These are phyloP conservation scores for Cryptophagus acutangulus DNA, from an alignment of 2,888 invertebrate species.

Conservation along the genomic window DNA sequence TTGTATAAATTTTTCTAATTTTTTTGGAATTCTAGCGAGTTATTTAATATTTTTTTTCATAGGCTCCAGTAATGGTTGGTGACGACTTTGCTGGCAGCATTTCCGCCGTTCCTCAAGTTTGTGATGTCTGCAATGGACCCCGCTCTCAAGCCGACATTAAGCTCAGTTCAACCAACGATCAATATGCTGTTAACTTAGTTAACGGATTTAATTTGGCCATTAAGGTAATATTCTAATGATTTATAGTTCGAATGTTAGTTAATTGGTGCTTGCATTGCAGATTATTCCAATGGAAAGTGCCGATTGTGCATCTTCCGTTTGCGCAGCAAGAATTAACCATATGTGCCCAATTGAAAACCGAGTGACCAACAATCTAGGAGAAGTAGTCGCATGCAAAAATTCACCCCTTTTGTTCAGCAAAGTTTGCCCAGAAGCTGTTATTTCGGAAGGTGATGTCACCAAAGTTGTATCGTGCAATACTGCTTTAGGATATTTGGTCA, in stretches of 20 bases:
- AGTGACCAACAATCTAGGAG: constrained; percentile 19
- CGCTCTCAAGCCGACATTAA: constrained; percentile 46
- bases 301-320: constrained; percentile 23
- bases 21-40: too few relatives aligned
- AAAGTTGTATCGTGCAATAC: too few relatives aligned
- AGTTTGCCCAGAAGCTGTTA: constrained; percentile 47
- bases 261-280: constrained; percentile 7
- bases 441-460: constrained; percentile 46
- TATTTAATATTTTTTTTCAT: too few relatives aligned
- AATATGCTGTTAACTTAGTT: constrained; percentile 49
- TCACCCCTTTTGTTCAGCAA: constrained; percentile 42
- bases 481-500: constrained; percentile 25
- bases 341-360: constrained; percentile 26
- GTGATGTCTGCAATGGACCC: constrained; percentile 43
- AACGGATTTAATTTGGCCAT: constrained; percentile 49
- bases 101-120: constrained; percentile 43
- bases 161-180: constrained; percentile 42
- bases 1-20: too few relatives aligned
- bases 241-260: neutral
- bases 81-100: constrained; percentile 42
- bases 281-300: constrained; percentile 14
- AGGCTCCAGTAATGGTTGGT: constrained; percentile 12
- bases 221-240: constrained; percentile 23
- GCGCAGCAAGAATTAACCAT: constrained; percentile 21
- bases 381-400: constrained; percentile 27